Evolutionary conservation across 2,113 vertebrate species (phyloP).

Genomic region (Astur gentilis): DNA sequence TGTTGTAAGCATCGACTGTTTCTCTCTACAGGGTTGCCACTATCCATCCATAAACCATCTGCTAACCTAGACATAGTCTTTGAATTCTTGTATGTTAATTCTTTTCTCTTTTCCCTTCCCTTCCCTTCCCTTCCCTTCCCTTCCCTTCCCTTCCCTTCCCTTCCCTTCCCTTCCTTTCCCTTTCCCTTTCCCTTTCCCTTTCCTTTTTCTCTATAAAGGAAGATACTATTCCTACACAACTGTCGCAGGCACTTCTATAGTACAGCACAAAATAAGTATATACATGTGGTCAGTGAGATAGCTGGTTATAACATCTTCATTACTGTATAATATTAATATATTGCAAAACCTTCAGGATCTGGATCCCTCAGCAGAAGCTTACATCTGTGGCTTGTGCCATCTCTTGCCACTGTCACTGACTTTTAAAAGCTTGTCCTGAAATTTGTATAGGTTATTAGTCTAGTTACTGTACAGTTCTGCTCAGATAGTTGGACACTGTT

Average conservation of each 20-base stretch:
- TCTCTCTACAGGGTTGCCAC: background rate
- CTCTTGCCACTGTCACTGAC: background rate
- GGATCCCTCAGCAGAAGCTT: background rate
- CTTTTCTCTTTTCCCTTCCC: background rate
- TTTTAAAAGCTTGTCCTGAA: background rate
- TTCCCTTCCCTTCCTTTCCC: too few species aligned
- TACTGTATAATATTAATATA: background rate
- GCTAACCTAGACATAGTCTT: background rate
- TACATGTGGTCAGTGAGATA: background rate
- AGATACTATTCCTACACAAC: background rate
- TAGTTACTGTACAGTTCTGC: background rate
- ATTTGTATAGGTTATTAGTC: background rate
- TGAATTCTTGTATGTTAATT: background rate
- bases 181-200: too few species aligned
- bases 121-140: too few species aligned
- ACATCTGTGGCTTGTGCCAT: background rate
- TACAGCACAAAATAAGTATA: background rate
- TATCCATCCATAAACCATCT: background rate
- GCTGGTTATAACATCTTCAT: background rate
- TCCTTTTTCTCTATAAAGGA: background rate
- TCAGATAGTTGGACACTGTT: background rate
- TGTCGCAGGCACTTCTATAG: background rate
- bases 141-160: too few species aligned
- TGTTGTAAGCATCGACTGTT: constrained; percentile 19
- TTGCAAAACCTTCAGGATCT: background rate